phyloP scores from a whole-genome alignment of 2,888 invertebrate species.

The Imbricaverruca yamaguchii region DNA sequence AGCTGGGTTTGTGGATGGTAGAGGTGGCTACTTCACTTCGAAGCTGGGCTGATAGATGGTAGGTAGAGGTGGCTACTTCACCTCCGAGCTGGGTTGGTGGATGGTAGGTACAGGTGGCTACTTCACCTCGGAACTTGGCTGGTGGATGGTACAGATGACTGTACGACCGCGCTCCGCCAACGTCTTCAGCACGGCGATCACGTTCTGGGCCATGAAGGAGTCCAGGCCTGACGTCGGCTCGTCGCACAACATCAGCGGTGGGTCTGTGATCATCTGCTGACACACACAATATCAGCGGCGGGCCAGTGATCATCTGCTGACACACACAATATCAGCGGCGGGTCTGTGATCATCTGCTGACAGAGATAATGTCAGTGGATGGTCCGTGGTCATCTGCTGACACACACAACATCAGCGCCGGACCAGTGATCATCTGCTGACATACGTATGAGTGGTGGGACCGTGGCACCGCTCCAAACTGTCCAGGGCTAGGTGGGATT shows the following conservation, averaged over 20 bases:
- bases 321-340: conserved; percentile 85
- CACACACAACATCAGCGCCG: too few species aligned
- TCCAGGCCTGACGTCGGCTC: conserved; percentile 96
- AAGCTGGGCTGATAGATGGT: too few species aligned
- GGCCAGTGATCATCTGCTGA: conserved; percentile 70
- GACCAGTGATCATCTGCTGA: too few species aligned
- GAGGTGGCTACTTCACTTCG: too few species aligned
- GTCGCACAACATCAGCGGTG: conserved; percentile 90
- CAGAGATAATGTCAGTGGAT: conserved; percentile 84
- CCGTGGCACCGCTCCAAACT: too few species aligned
- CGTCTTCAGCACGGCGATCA: conserved; percentile 65
- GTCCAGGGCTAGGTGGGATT: too few species aligned
- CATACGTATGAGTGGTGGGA: too few species aligned
- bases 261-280: conserved; percentile 70
- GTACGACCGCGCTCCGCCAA: conserved; percentile 64
- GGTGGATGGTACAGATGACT: conserved; percentile 87
- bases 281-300: conserved; percentile 85
- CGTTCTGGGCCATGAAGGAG: conserved; percentile 93
- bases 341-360: conserved; percentile 70
- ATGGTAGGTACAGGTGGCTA: conserved; percentile 44
- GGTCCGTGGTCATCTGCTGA: conserved; percentile 70
- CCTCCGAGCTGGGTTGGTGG: conserved; percentile 89
- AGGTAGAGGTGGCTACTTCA: conserved; percentile 39
- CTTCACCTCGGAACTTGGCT: conserved; percentile 77
- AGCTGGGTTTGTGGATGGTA: too few species aligned